Base-by-base conservation (phyloP, 2,113 vertebrate genomes). In the Pagrus major region DNA sequence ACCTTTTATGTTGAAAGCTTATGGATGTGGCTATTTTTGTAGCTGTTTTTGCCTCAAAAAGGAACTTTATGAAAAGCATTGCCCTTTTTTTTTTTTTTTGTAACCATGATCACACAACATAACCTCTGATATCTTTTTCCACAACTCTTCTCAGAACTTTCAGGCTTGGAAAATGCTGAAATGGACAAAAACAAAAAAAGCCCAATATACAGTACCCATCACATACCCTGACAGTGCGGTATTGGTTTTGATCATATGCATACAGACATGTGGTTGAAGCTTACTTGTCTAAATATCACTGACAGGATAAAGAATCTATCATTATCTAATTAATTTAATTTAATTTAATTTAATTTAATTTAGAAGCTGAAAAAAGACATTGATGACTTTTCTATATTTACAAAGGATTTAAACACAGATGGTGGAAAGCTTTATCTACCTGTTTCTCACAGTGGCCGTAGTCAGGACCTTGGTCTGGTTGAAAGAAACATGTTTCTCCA, bases 401-500 rank as follows among this genome's bases (percentile, higher is more conserved):
- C 56, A 58, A 14, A 2, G 4, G 23, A 39, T 12, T 39, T 6
- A 64, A 35, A 42, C 3, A 46, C 3, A 44, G 21, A n/a, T 29
- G 3, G 4, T 6, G 73, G n/a, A 29, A 20, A 33, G 29, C 35
- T 11, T 2, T 29, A 10, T 81, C 31, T 88, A 99, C 98, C 95
- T 98, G 97, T 90, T 99, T 99, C 86, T 97, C 96, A 93, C 96
- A 97, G 68, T 97, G 96, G 42, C 97, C 96, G n/a, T 98, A 99
- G 80, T 98, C 97, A 0, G 96, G 64, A 25, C 97, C 95, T 83
- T 97, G 96, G 9, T 95, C 91, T 29, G 97, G 91, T 31, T 96
- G 94, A 87, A 99, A 99, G 91, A 94, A 96, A 51, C 88, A 94
- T 18, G 93, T 94, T 33, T 99, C 98, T 31, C 97, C 97, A 31